phyloP scores from a whole-genome alignment of 2,797 vertebrate species.

The Microctenopoma lineatum region DNA sequence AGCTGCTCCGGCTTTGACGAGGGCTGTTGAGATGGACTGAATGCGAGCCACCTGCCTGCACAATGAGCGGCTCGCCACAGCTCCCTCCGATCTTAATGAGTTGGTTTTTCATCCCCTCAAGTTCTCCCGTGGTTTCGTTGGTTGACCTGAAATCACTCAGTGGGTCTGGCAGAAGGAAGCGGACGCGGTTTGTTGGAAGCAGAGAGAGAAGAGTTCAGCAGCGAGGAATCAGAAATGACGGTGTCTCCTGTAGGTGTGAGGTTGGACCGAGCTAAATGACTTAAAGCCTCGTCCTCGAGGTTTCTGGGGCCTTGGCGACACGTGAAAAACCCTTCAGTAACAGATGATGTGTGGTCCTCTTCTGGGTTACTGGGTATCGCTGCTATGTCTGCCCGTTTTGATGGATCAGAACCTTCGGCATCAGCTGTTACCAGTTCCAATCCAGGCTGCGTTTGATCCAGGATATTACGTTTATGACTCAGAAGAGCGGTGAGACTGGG shows the following conservation, averaged over 20 bases:
- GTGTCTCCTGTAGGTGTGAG: no score
- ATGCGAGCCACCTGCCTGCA: conserved; percentile 57
- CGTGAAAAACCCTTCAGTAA: neutral
- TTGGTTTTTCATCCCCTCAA: neutral
- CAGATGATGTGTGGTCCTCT: neutral
- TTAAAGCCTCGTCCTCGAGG: neutral
- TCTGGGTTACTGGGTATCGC: neutral
- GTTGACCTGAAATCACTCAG: conserved; percentile 37
- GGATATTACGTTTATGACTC: no score
- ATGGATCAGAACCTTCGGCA: no score
- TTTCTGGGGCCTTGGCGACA: neutral
- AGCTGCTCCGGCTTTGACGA: conserved; percentile 43
- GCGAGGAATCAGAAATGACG: no score
- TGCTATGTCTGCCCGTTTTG: neutral
- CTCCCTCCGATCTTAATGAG: conserved; percentile 28
- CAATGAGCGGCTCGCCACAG: conserved; percentile 32
- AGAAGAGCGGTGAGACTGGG: no score
- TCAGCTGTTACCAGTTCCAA: no score
- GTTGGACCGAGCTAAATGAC: no score
- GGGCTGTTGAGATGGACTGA: conserved; percentile 46
- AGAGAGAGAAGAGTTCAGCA: no score
- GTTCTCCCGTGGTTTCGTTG: conserved; percentile 25
- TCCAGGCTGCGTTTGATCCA: no score
- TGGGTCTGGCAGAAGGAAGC: conserved; percentile 10
- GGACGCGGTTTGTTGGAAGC: conserved; percentile 4